phyloP scores from a whole-genome alignment of 2,113 vertebrate genomes.

The Clarias gariepinus region DNA sequence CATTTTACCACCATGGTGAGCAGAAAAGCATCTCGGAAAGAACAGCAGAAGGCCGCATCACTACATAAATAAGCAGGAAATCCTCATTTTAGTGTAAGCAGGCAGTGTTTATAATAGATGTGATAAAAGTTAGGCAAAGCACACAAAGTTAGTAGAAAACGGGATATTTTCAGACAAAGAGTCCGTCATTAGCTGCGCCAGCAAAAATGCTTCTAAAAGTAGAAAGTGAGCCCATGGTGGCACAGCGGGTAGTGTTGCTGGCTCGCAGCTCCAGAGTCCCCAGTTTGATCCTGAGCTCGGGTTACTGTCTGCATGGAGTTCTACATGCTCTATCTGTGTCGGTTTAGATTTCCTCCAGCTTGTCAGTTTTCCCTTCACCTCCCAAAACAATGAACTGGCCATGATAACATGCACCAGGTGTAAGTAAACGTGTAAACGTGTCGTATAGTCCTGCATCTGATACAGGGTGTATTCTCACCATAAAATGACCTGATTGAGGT shows the following conservation, averaged over 20 bases:
- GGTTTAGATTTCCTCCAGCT: background rate
- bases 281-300: background rate
- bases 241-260: background rate
- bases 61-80: background rate
- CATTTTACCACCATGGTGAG: background rate
- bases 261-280: background rate
- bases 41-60: background rate
- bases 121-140: background rate
- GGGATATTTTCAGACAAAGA: background rate
- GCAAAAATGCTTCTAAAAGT: background rate
- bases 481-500: background rate
- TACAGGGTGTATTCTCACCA: background rate
- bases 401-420: no score
- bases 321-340: background rate
- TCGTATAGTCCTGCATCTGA: background rate
- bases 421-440: background rate
- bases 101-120: background rate
- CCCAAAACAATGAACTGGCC: background rate
- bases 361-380: background rate
- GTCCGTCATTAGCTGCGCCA: background rate
- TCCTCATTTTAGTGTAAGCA: background rate
- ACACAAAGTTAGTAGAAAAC: background rate
- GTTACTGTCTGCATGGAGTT: background rate
- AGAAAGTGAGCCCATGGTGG: background rate
- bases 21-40: background rate